phyloP scores from a whole-genome alignment of 2,113 vertebrate species.

The Cardinalis cardinalis region DNA sequence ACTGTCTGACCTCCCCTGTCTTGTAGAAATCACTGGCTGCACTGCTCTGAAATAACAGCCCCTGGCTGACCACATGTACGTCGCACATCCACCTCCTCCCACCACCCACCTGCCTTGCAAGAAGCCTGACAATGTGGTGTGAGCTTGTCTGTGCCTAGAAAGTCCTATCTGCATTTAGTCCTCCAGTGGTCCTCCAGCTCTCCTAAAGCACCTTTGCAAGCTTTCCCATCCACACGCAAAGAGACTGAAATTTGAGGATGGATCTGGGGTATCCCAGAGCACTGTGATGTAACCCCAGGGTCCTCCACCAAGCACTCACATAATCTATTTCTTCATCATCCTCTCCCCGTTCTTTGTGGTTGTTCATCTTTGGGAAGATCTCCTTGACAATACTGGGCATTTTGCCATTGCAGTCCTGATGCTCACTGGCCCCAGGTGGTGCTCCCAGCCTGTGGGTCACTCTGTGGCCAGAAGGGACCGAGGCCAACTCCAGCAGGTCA shows the following conservation, averaged over 20 bases:
- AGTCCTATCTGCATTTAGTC: background rate
- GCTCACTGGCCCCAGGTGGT: slow-evolving; percentile 60
- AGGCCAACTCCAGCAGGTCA: slow-evolving; percentile 75
- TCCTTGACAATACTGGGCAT: slow-evolving; percentile 80
- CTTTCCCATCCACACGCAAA: background rate
- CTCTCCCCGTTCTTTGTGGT: slow-evolving; percentile 78
- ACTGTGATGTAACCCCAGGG: background rate
- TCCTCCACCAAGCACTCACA: slow-evolving; percentile 72
- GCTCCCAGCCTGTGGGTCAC: slow-evolving; percentile 68
- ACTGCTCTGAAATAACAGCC: background rate
- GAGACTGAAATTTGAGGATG: background rate
- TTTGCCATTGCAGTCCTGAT: slow-evolving; percentile 90
- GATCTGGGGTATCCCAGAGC: background rate
- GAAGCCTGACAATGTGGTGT: background rate
- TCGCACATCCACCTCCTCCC: background rate
- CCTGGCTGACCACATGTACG: fast-evolving
- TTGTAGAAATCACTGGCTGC: background rate
- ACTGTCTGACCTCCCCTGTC: slow-evolving; percentile 78
- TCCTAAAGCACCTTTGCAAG: background rate
- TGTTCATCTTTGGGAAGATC: slow-evolving; percentile 89
- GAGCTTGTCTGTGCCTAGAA: background rate
- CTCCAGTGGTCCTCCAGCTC: background rate
- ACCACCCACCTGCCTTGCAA: background rate
- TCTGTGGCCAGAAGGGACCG: slow-evolving; percentile 16
- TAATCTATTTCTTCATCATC: slow-evolving; percentile 93